Evolutionary conservation across 2,888 invertebrate genomes (phyloP), one percentile per base, ranked within the genome.

Genomic region (Copidosoma aretas): DNA sequence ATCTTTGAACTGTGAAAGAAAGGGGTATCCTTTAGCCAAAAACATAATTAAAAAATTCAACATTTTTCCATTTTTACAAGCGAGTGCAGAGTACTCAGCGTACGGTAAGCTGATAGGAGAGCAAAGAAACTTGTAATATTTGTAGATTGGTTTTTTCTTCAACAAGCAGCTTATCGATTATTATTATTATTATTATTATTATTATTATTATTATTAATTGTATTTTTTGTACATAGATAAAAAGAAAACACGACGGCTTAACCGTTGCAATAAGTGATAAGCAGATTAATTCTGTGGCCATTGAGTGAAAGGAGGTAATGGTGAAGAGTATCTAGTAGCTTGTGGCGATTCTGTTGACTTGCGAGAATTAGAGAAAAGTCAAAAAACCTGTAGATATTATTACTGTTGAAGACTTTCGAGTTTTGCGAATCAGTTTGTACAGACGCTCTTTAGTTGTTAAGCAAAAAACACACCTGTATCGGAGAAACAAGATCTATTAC

Each of bases 151-250:
- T 68, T 71, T 64, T 71, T 57, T 71, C 63, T 67, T 71, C 58
- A 66, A 63, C 32, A 53, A 67, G 22, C 64, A 65, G 58, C 67
- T 68, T 66, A 68, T 60, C 60, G 43, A 68, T 67, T 46, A 46
- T 46, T 58, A 63, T 60, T 32, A 32, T 5, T 32, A 32, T 32
- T 32, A 32, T 32, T 32, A 32, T 32, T 32, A 60, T 52, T 66
- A 66, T 58, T 58, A 63, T 60, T 32, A 32, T 32, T 32, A 32
- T 32, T 32, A 60, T 52, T 66, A 66, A 63, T 60, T 64, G 57
- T 66, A 68, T 58, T 68, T 71, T 71, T 68, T 71, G 71, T 71
- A 71, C 65, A 71, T 66, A 71, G 46, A 65, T 68, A 60, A 65
- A 63, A 63, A n/a, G n/a, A 65, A 32, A 32, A 66, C 57, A 41